These are phyloP conservation scores for Cinclus cinclus DNA, from an alignment of 2,113 vertebrate species.

Conservation along the genomic window DNA sequence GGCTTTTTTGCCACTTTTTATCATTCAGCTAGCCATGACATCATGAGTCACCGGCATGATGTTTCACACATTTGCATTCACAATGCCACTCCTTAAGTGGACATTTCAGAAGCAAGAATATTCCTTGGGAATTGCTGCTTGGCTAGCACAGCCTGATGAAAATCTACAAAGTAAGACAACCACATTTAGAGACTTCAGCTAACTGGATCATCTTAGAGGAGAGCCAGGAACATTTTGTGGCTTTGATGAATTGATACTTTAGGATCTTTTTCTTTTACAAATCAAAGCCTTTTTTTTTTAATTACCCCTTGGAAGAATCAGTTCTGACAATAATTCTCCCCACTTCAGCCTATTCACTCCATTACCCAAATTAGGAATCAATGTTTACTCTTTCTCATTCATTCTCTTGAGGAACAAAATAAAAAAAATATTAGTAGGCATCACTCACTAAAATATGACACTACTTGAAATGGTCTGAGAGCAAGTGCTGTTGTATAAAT, in stretches of 20 bases:
- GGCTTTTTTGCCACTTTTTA: background rate
- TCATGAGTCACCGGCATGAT: background rate
- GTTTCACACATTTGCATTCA: background rate
- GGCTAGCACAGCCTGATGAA: background rate
- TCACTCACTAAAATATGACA: background rate
- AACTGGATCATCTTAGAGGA: background rate
- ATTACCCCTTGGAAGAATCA: background rate
- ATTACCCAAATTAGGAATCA: background rate
- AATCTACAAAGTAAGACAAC: background rate
- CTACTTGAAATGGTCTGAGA: background rate
- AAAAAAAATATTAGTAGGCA: background rate
- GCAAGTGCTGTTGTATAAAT: background rate
- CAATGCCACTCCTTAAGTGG: background rate
- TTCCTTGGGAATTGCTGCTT: background rate
- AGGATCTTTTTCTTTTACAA: background rate
- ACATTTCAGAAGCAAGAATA: background rate
- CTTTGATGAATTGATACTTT: background rate
- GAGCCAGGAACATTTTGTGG: background rate
- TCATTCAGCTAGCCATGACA: background rate
- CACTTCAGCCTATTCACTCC: background rate
- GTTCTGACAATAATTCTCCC: background rate
- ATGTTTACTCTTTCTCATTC: background rate
- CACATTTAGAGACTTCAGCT: background rate
- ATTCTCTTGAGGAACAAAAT: background rate
- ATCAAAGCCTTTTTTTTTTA: background rate